Conservation (phyloP, 2,113 vertebrate genomes). For the Sander vitreus region DNA sequence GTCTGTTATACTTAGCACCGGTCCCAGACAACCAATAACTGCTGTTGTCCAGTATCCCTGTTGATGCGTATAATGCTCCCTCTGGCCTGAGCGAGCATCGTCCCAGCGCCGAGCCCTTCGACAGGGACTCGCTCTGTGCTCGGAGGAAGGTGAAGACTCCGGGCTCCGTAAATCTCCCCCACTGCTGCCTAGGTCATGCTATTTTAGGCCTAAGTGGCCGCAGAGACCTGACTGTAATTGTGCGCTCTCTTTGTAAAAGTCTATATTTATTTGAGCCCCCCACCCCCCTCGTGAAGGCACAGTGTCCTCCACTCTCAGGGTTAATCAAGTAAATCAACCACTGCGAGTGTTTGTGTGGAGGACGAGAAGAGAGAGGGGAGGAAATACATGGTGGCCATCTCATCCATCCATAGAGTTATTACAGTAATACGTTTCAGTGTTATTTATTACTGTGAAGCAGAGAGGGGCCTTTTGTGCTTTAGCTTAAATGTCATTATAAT, state of each 20-base stretch:
- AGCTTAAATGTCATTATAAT: conserved; percentile 57
- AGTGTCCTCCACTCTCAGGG: conserved; percentile 62
- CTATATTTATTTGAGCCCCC: conserved; percentile 60
- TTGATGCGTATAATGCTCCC: neutral
- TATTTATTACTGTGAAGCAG: conserved; percentile 53
- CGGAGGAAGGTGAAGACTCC: conserved; percentile 52
- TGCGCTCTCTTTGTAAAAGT: conserved; percentile 44
- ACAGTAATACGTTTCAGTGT: conserved; percentile 45
- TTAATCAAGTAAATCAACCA: conserved; percentile 57
- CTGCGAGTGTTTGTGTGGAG: conserved; percentile 22
- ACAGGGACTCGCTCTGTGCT: conserved; percentile 25
- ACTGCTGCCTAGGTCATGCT: conserved; percentile 39
- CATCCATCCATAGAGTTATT: conserved; percentile 38
- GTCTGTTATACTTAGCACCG: too few relatives aligned
- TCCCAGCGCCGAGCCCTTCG: conserved; percentile 3
- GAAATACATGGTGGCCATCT: conserved; percentile 4
- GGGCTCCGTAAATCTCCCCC: conserved; percentile 54
- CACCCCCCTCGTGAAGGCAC: conserved; percentile 21
- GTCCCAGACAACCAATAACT: neutral
- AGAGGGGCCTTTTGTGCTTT: conserved; percentile 13
- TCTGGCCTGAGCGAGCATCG: neutral
- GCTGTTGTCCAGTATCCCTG: neutral
- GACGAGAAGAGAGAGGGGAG: neutral
- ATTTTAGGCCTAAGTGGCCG: conserved; percentile 56
- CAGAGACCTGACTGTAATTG: conserved; percentile 46